A percentile compares a stretch with the other conserved stretches of the same genome.
These are phyloP conservation scores for Varanus komodoensis DNA, from an alignment of 2,113 vertebrate species.

Conservation along the genomic window DNA sequence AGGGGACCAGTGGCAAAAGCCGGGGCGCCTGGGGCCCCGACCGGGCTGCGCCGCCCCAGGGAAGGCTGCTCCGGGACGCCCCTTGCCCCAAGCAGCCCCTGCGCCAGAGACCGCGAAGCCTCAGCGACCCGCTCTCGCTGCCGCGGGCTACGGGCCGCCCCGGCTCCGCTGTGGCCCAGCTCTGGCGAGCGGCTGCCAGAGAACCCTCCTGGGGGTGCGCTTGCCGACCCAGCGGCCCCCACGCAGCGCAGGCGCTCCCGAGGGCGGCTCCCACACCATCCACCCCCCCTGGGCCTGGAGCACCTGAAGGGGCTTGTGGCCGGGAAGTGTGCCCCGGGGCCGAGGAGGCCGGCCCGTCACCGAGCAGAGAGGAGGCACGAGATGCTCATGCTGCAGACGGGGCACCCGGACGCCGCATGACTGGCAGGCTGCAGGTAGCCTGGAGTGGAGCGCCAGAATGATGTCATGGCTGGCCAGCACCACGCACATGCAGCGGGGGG, in stretches of 20 bases:
- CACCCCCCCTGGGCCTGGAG: too few relatives aligned
- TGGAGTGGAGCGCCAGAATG: neutral
- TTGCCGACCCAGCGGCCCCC: neutral
- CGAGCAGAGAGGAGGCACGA: conserved; percentile 23
- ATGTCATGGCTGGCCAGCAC: neutral
- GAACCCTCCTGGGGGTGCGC: neutral
- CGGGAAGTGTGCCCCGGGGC: neutral
- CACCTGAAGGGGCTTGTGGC: neutral
- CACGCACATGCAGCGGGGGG: neutral
- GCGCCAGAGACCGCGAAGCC: neutral
- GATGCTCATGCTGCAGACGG: conserved; percentile 17
- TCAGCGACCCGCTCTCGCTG: neutral
- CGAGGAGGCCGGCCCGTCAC: neutral
- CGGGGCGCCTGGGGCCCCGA: too few relatives aligned
- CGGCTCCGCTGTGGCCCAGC: neutral
- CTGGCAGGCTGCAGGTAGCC: neutral
- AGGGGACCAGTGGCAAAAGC: neutral
- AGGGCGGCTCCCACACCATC: neutral
- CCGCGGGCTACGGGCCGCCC: neutral
- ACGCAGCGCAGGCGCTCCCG: neutral
- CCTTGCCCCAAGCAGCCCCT: neutral
- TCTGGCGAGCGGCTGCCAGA: neutral
- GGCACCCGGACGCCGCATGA: conserved; percentile 31
- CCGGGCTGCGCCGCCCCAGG: too few relatives aligned
- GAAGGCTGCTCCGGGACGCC: too few relatives aligned